Evolutionary conservation across 64 coral and sea anemone species (phyloP).

Genomic region (Montipora efflorescens): DNA sequence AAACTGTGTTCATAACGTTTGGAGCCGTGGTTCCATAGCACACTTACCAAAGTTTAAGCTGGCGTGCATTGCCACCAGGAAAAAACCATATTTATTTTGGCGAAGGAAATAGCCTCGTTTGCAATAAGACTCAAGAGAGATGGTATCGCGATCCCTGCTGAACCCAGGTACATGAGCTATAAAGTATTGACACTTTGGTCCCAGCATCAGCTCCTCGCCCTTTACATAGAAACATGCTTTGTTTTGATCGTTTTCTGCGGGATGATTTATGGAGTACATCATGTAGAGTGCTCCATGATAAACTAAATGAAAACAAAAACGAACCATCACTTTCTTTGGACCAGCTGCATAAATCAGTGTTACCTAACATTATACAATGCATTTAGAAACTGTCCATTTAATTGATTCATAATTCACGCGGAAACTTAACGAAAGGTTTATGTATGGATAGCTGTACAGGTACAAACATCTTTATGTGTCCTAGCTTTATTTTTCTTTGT

Average conservation of each 20-base stretch:
- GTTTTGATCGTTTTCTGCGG: slow-evolving; percentile 58
- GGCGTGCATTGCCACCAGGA: slow-evolving; percentile 5
- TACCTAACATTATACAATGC: too few species aligned
- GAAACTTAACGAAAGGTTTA: too few species aligned
- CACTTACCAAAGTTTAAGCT: slow-evolving; percentile 49
- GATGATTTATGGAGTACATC: slow-evolving; percentile 81
- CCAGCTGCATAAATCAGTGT: too few species aligned
- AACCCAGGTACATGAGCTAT: slow-evolving; percentile 78
- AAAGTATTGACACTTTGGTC: slow-evolving; percentile 77
- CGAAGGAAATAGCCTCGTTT: slow-evolving; percentile 63
- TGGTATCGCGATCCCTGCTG: slow-evolving; percentile 78
- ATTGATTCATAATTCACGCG: too few species aligned
- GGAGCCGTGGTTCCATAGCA: not conserved
- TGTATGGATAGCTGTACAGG: too few species aligned
- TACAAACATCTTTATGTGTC: too few species aligned
- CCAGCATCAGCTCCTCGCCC: slow-evolving; percentile 37
- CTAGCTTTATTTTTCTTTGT: too few species aligned
- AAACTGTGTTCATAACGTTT: too few species aligned
- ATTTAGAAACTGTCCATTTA: too few species aligned
- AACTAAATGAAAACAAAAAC: slow-evolving; percentile 43
- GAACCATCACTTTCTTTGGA: too few species aligned
- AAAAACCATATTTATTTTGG: slow-evolving; percentile 87
- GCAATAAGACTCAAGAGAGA: slow-evolving; percentile 89
- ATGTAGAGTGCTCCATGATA: slow-evolving; percentile 69
- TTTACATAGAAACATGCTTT: slow-evolving; percentile 63